Evolutionary conservation across 1,140 invertebrate species (phyloP).

Genomic region (Drosophila willistoni): DNA sequence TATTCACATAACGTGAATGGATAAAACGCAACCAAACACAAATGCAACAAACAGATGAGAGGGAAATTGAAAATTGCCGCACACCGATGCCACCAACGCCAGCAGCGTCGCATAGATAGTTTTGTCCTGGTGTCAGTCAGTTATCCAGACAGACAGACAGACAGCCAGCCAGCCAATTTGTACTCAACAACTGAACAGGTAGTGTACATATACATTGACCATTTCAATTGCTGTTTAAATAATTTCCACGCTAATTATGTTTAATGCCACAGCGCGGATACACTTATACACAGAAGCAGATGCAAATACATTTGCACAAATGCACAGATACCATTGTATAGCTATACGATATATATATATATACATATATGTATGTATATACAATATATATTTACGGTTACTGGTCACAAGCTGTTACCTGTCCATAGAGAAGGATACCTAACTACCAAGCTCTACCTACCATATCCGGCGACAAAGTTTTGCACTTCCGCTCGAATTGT

Average conservation of each 20-base stretch:
- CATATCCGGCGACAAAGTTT: slow-evolving; percentile 58
- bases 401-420: slow-evolving; percentile 39
- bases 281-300: not conserved
- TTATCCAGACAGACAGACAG: no score
- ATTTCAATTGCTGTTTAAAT: slow-evolving; percentile 55
- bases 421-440: slow-evolving; percentile 12
- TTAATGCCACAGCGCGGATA: slow-evolving; percentile 24
- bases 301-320: not conserved
- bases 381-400: slow-evolving; percentile 5
- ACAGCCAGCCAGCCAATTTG: no score
- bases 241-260: slow-evolving; percentile 59
- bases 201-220: slow-evolving; percentile 7
- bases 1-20: not conserved
- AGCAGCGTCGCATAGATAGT: no score
- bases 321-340: not conserved
- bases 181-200: no score
- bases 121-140: no score
- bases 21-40: no score
- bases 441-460: not conserved
- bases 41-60: no score
- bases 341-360: not conserved
- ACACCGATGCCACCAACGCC: no score
- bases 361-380: not conserved
- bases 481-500: slow-evolving; percentile 48
- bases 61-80: no score